Evolutionary conservation across 2,113 vertebrate genomes (phyloP).

Genomic region (Rhodinocichla rosea): DNA sequence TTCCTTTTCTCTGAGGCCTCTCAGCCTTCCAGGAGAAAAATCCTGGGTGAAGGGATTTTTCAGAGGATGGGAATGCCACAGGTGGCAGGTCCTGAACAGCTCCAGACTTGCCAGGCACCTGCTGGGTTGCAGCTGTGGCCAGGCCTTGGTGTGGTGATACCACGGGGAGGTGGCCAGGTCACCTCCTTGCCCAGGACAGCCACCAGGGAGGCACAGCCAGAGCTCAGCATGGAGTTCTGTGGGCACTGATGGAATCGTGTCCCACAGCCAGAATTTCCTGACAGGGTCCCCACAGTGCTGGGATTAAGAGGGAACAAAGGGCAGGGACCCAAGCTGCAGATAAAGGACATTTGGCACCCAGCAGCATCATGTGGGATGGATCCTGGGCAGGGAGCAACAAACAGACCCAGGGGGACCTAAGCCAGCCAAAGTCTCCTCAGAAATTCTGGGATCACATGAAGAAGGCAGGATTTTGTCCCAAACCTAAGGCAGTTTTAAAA

Average conservation of each 20-base stretch:
- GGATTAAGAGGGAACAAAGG: not conserved
- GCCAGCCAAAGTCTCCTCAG: not conserved
- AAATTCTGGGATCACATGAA: not conserved
- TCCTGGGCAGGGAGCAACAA: not conserved
- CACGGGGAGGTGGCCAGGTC: not conserved
- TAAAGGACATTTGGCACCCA: not conserved
- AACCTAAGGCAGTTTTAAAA: not conserved
- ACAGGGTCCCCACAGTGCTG: not conserved
- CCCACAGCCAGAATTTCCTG: not conserved
- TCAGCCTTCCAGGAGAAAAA: no score
- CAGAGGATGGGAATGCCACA: no score
- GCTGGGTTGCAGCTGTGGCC: not conserved
- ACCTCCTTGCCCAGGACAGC: not conserved
- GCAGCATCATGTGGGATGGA: accelerated
- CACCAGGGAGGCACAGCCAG: not conserved
- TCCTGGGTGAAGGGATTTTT: no score
- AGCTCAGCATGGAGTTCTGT: not conserved
- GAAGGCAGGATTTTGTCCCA: not conserved
- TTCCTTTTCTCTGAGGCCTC: no score
- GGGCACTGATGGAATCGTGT: not conserved
- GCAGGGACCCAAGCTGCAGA: not conserved
- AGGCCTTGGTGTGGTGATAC: accelerated
- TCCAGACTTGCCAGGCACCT: not conserved
- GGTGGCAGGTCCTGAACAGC: not conserved
- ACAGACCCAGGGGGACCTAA: not conserved